These are phyloP conservation scores for Rhinoderma darwinii DNA, from an alignment of 2,113 vertebrate genomes.

Conservation along the genomic window DNA sequence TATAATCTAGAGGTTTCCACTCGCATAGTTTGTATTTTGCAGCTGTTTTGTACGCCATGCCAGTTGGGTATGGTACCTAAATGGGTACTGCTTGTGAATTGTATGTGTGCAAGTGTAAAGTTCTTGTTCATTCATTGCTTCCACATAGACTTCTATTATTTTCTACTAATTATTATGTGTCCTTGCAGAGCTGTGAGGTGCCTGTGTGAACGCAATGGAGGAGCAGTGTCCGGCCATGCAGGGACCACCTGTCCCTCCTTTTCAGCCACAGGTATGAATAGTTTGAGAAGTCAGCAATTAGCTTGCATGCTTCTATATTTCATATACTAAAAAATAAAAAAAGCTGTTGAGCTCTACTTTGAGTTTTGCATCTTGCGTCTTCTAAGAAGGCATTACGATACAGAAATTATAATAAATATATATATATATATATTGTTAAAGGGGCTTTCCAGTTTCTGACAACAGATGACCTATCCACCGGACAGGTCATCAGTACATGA, in stretches of 20 bases:
- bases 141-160: background rate
- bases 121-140: background rate
- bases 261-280: constrained; percentile 87
- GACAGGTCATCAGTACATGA: no score
- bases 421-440: no score
- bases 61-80: background rate
- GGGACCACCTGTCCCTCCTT: constrained; percentile 79
- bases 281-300: background rate
- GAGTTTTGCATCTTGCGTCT: background rate
- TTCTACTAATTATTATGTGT: background rate
- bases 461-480: no score
- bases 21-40: no score
- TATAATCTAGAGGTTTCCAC: no score
- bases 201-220: constrained; percentile 80
- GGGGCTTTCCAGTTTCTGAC: no score
- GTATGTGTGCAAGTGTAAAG: background rate
- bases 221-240: constrained; percentile 88
- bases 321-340: background rate
- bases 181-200: constrained; percentile 43
- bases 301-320: background rate
- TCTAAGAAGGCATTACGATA: no score
- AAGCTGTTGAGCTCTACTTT: background rate
- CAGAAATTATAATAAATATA: no score
- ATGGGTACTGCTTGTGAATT: background rate
- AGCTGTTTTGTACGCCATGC: no score